Evolutionary conservation across 2,888 invertebrate species (phyloP).

Genomic region (Leptopilina drosophilae): DNA sequence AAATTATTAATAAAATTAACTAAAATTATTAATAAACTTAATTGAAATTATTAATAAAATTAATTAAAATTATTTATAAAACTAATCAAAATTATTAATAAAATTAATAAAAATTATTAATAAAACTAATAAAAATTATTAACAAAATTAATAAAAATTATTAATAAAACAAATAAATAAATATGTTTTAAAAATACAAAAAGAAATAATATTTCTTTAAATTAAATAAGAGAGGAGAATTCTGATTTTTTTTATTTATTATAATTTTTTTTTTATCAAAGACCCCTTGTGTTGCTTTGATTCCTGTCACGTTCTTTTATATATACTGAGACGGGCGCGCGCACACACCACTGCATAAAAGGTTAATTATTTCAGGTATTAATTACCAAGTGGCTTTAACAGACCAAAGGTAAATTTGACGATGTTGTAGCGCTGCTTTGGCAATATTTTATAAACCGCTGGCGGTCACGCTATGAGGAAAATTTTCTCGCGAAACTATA

Average conservation of each 20-base stretch:
- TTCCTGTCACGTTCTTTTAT: conserved; percentile 23
- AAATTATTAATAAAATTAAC: too few species aligned
- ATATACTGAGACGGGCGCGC: background rate
- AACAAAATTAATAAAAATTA: too few species aligned
- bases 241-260: background rate
- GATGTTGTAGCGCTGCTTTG: conserved; percentile 14
- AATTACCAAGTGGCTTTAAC: conserved; percentile 24
- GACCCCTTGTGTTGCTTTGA: conserved; percentile 14
- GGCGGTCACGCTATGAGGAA: background rate
- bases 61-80: too few species aligned
- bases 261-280: background rate
- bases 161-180: too few species aligned
- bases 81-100: too few species aligned
- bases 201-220: too few species aligned
- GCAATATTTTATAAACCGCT: conserved; percentile 6
- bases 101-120: too few species aligned
- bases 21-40: too few species aligned
- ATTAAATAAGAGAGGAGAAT: too few species aligned
- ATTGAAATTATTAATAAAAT: too few species aligned
- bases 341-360: conserved; percentile 2
- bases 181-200: too few species aligned
- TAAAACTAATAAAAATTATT: too few species aligned
- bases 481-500: background rate
- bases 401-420: conserved; percentile 4
- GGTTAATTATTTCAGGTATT: conserved; percentile 14